Evolutionary conservation across 1,140 invertebrate species (phyloP), one percentile per base, ranked within the genome.

Genomic region (Apolygus lucorum): DNA sequence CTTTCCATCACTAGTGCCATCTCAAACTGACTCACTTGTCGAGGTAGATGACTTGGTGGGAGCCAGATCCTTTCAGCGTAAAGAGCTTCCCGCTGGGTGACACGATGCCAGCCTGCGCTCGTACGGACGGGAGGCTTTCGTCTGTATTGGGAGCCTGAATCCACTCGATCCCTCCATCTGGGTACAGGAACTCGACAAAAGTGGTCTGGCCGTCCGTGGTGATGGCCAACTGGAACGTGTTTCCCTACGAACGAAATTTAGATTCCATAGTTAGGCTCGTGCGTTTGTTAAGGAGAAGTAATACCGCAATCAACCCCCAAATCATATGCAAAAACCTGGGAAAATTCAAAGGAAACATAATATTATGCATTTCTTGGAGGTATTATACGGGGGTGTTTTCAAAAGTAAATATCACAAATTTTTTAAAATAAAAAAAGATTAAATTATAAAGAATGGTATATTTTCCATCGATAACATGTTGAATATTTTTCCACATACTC

Each of bases 71-170:
- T 69, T 87, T 87, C 0, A 98, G 79, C 2, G 83, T 82, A 74
- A 85, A 86, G 26, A 86, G 80, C 72, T 86, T 83, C 52, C 90
- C 88, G 77, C 94, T 90, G 52, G 87, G 87, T 21, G 89, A 85
- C 70, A 95, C 87, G 73, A 98, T 90, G n/a, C 92, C 94, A 67
- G 88, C 93, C 80, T 97, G 95, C 17, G 92, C 94, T 72, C 90
- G 88, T 0, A 93, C 91, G 77, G 97, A 93, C 1, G 88, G 89
- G 2, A 90, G 73, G 25, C 87, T 87, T 1, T 81, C 78, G 26
- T 77, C 78, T 72, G 86, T 84, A 34, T 84, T 84, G 2, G 83
- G 82, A 54, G 88, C 90, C 78, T 92, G 88, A 52, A 95, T 87
- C 95, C 95, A 98, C 76, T 94, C 88, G 52, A 98, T 88, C 0